Evolutionary conservation across 2,113 vertebrate species (phyloP).

Genomic region (Mormyrus iriodes): DNA sequence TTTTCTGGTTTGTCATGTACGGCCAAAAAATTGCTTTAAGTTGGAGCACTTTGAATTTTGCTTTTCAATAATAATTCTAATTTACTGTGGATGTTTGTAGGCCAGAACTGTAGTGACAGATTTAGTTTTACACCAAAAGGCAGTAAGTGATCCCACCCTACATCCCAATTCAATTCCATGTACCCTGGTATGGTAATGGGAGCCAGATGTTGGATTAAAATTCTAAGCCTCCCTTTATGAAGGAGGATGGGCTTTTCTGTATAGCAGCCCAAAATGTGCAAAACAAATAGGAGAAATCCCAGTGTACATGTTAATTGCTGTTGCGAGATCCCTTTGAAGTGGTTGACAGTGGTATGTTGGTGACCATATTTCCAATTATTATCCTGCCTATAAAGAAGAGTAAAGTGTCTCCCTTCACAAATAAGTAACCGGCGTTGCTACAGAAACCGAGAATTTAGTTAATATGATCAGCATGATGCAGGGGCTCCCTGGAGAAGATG

Average conservation of each 20-base stretch:
- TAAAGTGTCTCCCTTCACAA: neutral
- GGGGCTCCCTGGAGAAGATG: neutral
- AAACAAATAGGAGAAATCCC: slow-evolving; percentile 55
- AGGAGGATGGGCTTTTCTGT: slow-evolving; percentile 58
- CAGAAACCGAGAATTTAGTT: neutral
- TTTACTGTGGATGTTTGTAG: neutral
- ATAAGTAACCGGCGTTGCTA: neutral
- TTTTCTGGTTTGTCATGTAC: neutral
- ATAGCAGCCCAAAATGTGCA: slow-evolving; percentile 56
- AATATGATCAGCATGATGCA: neutral
- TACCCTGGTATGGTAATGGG: slow-evolving; percentile 60
- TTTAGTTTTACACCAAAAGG: slow-evolving; percentile 8
- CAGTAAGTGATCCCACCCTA: slow-evolving; percentile 12
- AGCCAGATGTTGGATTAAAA: slow-evolving; percentile 70
- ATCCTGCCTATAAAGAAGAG: neutral
- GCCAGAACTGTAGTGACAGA: neutral
- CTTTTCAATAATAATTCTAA: neutral
- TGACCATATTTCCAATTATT: neutral
- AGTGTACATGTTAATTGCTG: slow-evolving; percentile 41
- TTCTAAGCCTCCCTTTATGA: slow-evolving; percentile 59
- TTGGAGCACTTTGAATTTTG: neutral
- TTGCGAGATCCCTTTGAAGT: slow-evolving; percentile 23
- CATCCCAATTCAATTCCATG: slow-evolving; percentile 41
- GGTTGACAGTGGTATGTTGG: neutral
- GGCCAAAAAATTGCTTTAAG: neutral